A percentile compares a stretch with the other conserved stretches of the same genome.
phyloP scores from a whole-genome alignment of 92 coral and sea anemone species.

The Paragorgia papillata region DNA sequence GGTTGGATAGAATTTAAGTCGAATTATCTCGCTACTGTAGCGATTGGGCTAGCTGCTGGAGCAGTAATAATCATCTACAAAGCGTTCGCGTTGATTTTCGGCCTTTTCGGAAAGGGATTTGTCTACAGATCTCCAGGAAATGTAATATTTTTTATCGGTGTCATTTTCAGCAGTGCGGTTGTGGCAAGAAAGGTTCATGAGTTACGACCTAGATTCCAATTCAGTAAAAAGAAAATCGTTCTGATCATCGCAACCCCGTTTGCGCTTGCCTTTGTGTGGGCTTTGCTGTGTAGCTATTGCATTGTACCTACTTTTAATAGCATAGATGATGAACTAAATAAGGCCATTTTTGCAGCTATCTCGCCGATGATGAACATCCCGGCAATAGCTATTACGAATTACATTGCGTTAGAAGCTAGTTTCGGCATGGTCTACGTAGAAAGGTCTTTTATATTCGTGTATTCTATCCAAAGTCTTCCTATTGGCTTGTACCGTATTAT shows the following conservation, averaged over 20 bases:
- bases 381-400: neutral
- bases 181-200: neutral
- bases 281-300: constrained; percentile 1
- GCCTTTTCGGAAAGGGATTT: neutral
- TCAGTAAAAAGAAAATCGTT: neutral
- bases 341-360: constrained; percentile 60
- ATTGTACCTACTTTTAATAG: constrained; percentile 50
- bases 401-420: constrained; percentile 50
- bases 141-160: neutral
- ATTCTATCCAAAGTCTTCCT: constrained; percentile 40
- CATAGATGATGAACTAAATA: constrained; percentile 28
- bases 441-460: constrained; percentile 46
- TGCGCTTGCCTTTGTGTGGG: neutral
- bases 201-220: neutral
- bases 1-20: neutral
- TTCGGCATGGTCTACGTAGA: constrained; percentile 59
- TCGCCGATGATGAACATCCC: constrained; percentile 55
- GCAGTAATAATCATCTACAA: neutral
- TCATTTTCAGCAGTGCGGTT: neutral
- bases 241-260: neutral
- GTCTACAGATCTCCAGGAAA: neutral
- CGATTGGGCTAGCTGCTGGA: neutral
- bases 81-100: neutral
- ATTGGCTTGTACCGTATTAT: constrained; percentile 63
- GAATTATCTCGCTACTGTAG: neutral